A percentile compares a stretch with the other conserved stretches of the same genome.
Evolutionary conservation across 2,888 invertebrate genomes (phyloP).

Genomic region (Apamea crenata): DNA sequence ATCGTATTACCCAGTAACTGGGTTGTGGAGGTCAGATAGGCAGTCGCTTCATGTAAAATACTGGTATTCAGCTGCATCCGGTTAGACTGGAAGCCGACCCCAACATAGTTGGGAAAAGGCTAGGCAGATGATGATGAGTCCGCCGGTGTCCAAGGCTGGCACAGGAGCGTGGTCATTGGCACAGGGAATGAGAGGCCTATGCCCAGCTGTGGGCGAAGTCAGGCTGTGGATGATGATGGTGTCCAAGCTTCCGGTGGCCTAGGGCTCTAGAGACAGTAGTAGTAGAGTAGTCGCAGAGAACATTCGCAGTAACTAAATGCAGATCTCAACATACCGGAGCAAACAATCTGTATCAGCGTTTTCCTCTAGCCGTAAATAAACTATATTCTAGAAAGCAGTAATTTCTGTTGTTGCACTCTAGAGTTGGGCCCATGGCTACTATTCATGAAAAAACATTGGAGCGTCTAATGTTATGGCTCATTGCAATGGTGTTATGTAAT

Average conservation of each 20-base stretch:
- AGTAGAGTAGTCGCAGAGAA: background rate
- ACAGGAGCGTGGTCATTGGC: no score
- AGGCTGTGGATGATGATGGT: no score
- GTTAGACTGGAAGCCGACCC: no score
- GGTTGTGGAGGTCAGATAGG: no score
- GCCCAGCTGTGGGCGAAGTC: no score
- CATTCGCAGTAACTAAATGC: background rate
- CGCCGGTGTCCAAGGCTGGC: no score
- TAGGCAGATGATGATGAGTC: no score
- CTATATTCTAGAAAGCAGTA: background rate
- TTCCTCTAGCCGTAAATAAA: background rate
- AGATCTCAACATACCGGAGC: background rate
- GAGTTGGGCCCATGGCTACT: background rate
- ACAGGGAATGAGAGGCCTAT: no score
- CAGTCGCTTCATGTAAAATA: no score
- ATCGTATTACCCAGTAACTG: no score
- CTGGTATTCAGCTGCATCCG: no score
- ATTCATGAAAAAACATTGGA: background rate
- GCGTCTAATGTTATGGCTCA: background rate
- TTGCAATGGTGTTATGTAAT: constrained; percentile 11
- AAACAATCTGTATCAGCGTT: background rate
- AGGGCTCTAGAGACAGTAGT: background rate
- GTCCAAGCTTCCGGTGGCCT: background rate
- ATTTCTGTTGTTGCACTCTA: background rate
- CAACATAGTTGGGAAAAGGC: no score